These are phyloP conservation scores for Leuciscus idus DNA, from an alignment of 2,113 vertebrate species.

Conservation along the genomic window DNA sequence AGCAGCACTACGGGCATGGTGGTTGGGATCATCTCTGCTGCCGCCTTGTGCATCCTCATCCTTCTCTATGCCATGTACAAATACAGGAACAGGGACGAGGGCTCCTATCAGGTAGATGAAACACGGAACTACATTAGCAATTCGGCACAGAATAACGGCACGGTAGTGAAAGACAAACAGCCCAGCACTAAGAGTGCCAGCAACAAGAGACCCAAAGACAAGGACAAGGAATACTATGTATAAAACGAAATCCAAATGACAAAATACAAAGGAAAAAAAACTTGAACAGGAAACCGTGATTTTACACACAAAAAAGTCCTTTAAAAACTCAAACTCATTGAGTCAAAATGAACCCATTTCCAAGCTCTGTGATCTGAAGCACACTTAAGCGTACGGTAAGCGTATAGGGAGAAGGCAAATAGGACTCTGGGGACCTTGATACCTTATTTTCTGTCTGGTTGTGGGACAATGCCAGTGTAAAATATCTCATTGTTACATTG, in stretches of 20 bases:
- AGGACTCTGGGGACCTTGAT: slow-evolving; percentile 68
- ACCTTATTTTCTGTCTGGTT: slow-evolving; percentile 71
- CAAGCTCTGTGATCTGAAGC: slow-evolving; percentile 85
- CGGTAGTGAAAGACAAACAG: slow-evolving; percentile 94
- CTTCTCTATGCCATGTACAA: slow-evolving; percentile 99
- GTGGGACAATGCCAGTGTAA: slow-evolving; percentile 82
- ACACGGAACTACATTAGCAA: slow-evolving; percentile 99
- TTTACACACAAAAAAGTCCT: slow-evolving; percentile 77
- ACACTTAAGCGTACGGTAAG: slow-evolving; percentile 78
- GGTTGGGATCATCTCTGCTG: slow-evolving; percentile 97
- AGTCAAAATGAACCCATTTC: slow-evolving; percentile 79
- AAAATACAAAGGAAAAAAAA: slow-evolving; percentile 60
- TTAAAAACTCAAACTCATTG: slow-evolving; percentile 68
- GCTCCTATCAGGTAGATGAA: slow-evolving; percentile 99
- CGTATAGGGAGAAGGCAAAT: slow-evolving; percentile 64
- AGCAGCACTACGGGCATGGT: slow-evolving; percentile 99
- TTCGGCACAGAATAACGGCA: slow-evolving; percentile 97
- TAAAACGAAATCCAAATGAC: slow-evolving; percentile 70
- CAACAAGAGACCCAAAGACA: slow-evolving; percentile 98
- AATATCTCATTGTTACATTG: slow-evolving; percentile 85
- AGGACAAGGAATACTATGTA: slow-evolving; percentile 99
- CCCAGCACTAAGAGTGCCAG: slow-evolving; percentile 85
- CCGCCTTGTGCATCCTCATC: slow-evolving; percentile 99
- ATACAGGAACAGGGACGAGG: slow-evolving; percentile 99
- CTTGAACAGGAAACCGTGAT: slow-evolving; percentile 81